A percentile compares a stretch with the other conserved stretches of the same genome.
These are phyloP conservation scores for Lasioglossum morio DNA, from an alignment of 2,888 invertebrate genomes.

Conservation along the genomic window DNA sequence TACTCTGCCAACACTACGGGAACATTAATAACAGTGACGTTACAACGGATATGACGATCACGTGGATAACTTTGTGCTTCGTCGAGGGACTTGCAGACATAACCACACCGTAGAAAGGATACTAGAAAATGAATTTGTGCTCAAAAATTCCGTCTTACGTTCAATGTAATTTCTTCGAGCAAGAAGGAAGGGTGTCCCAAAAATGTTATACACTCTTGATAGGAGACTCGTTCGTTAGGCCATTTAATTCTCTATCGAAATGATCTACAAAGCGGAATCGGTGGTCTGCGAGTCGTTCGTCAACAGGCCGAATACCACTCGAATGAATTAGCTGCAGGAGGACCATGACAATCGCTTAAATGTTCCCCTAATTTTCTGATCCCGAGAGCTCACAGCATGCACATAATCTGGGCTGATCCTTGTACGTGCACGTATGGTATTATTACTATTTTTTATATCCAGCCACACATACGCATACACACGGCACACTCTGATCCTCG, in stretches of 20 bases:
- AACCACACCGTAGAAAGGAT: not conserved
- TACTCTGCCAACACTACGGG: not conserved
- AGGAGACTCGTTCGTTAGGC: too few relatives aligned
- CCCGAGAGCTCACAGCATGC: conserved; percentile 53
- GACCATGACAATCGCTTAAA: conserved; percentile 32
- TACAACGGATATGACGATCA: not conserved
- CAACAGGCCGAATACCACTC: not conserved
- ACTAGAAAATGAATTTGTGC: not conserved
- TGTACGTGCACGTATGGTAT: conserved; percentile 66
- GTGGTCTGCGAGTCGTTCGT: conserved; percentile 20
- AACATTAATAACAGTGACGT: not conserved
- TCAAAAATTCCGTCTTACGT: not conserved
- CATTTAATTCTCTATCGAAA: too few relatives aligned
- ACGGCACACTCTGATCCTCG: conserved; percentile 18
- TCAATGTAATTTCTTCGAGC: too few relatives aligned
- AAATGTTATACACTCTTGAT: too few relatives aligned
- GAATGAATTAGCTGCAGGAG: not conserved
- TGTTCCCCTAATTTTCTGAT: conserved; percentile 12
- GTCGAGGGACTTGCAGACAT: conserved; percentile 12
- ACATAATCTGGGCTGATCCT: conserved; percentile 60
- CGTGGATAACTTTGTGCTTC: not conserved
- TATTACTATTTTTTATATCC: conserved; percentile 47
- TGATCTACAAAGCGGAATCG: too few relatives aligned
- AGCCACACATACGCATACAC: conserved; percentile 18
- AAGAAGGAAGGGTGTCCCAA: too few relatives aligned